Evolutionary conservation across 2,113 vertebrate species (phyloP), one percentile per base, ranked within the genome.

Genomic region (Coryphaenoides rupestris): DNA sequence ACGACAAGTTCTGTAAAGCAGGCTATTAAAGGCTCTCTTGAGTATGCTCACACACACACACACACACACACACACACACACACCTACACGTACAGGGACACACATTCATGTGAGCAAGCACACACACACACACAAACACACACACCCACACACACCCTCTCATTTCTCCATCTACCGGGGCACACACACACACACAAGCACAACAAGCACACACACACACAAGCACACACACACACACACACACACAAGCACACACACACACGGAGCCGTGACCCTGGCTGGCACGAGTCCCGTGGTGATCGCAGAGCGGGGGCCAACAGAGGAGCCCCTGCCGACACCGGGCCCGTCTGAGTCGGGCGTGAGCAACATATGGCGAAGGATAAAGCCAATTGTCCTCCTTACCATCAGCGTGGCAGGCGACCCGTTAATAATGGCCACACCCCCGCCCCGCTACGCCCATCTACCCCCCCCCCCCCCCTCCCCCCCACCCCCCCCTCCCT

Each of bases 301-400:
- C 86, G 87, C 84, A n/a, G n/a, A n/a, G 66, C 87, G 84, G 89
- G 86, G 86, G 82, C 86, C 83, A 86, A 81, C 84, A 87, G 77
- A 86, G 81, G 84, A 86, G 79, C 84, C 85, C 85, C 81, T 80
- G 84, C 78, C 75, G 84, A 85, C 87, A 84, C 82, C 57, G 75
- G 83, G 73, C 89, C 87, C 83, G 89, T 75, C 87, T 78, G 83
- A 92, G 88, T 88, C 89, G 83, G n/a, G 70, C 84, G 80, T 68
- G 83, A 82, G 88, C 78, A 92, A 87, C 92, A 91, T 92, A 88
- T 90, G 91, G 90, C 80, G 85, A 76, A 83, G 79, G 89, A 88
- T 89, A 89, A 89, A 92, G 87, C 89, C 88, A 92, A 93, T 87
- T 93, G 85, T 84, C 89, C 86, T 90, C 87, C 88, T 81, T 85